These are phyloP conservation scores for Carterocephalus palaemon DNA, from an alignment of 2,888 invertebrate species.

Conservation along the genomic window DNA sequence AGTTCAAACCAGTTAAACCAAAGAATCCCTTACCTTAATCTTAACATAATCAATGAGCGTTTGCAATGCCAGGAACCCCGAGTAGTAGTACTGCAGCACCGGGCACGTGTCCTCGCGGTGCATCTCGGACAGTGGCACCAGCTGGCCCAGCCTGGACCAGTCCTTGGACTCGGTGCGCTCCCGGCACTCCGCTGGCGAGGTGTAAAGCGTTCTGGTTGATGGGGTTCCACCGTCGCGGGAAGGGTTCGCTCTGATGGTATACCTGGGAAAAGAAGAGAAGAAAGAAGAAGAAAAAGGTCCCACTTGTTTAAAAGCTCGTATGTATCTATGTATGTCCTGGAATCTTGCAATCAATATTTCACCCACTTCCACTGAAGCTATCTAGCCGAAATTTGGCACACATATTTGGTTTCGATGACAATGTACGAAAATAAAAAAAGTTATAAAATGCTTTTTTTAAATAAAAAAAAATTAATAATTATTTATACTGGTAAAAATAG, in stretches of 20 bases:
- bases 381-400: no score
- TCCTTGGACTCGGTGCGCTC: slow-evolving; percentile 75
- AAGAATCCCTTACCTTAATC: slow-evolving; percentile 83
- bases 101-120: slow-evolving; percentile 85
- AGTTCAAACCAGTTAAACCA: no score
- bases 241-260: slow-evolving; percentile 86
- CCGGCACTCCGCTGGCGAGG: slow-evolving; percentile 84
- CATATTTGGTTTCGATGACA: no score
- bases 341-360: no score
- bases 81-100: slow-evolving; percentile 86
- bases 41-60: slow-evolving; percentile 85
- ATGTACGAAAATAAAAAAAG: no score
- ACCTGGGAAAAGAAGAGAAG: slow-evolving; percentile 72
- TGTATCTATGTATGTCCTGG: no score
- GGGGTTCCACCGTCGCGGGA: slow-evolving; percentile 80
- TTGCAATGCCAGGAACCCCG: slow-evolving; percentile 86
- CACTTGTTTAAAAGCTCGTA: no score
- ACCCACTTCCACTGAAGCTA: no score
- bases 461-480: no score
- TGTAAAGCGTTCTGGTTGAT: slow-evolving; percentile 81
- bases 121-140: slow-evolving; percentile 76
- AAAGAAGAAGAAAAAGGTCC: no score
- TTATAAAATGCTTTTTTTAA: no score
- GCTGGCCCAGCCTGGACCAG: slow-evolving; percentile 75
- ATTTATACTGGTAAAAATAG: no score